A percentile compares a stretch with the other conserved stretches of the same genome.
Conservation (phyloP, 2,888 invertebrate genomes). For the Imbricaverruca yamaguchii region DNA sequence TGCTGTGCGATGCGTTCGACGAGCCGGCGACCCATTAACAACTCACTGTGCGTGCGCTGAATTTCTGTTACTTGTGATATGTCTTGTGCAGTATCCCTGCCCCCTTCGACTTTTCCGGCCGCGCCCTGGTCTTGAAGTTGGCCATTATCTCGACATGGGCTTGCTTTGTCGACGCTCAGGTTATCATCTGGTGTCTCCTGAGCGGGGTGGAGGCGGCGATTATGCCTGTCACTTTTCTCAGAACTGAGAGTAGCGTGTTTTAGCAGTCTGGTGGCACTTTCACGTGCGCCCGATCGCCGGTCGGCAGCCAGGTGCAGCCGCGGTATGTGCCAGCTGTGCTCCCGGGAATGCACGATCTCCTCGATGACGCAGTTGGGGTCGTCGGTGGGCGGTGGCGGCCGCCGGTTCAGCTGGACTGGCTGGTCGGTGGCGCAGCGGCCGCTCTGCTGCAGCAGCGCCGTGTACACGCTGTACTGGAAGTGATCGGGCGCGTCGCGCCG, state of each 20-base stretch:
- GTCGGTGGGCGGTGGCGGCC: neutral
- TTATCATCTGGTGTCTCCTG: too few relatives aligned
- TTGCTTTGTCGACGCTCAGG: too few relatives aligned
- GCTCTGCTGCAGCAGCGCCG: neutral
- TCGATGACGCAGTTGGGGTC: neutral
- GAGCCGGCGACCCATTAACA: neutral
- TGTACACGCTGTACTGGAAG: conserved; percentile 1
- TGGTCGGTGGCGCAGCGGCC: neutral
- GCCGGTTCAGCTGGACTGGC: too few relatives aligned
- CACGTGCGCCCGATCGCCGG: neutral
- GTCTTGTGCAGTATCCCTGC: too few relatives aligned
- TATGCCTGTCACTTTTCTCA: too few relatives aligned
- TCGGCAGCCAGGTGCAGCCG: neutral
- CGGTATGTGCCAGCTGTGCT: conserved; percentile 13
- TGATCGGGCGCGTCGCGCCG: neutral
- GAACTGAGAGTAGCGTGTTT: neutral
- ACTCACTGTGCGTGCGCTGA: neutral
- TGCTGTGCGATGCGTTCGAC: neutral
- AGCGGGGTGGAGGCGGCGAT: too few relatives aligned
- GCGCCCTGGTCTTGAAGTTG: neutral
- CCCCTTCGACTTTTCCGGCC: neutral
- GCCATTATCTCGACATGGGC: neutral
- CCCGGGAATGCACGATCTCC: neutral
- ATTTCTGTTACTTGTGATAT: neutral
- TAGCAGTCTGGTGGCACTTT: neutral